A percentile compares a stretch with the other conserved stretches of the same genome.
Conservation (phyloP, 2,888 invertebrate genomes). For the Habroteleia sp. region DNA sequence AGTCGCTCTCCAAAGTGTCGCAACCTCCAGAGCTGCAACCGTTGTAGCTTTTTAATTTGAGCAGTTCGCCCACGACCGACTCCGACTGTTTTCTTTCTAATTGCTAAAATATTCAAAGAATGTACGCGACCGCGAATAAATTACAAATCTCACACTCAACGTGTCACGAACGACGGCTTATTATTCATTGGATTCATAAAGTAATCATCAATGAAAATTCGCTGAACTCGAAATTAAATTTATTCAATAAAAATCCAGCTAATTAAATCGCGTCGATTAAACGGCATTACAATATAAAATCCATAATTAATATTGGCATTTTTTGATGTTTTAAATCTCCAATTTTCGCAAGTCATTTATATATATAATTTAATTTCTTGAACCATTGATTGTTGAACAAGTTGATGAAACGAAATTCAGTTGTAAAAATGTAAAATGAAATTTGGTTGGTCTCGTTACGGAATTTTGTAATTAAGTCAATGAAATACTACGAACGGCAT, state of each 20-base stretch:
- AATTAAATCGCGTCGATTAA: too few relatives aligned
- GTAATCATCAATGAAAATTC: conserved; percentile 16
- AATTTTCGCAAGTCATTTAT: too few relatives aligned
- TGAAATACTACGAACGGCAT: conserved; percentile 42
- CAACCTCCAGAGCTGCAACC: conserved; percentile 49
- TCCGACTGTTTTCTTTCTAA: conserved; percentile 31
- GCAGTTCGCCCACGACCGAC: conserved; percentile 51
- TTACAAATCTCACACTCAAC: conserved; percentile 21
- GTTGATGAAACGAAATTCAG: conserved; percentile 1
- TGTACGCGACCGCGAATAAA: conserved; percentile 37
- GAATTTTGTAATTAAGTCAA: conserved; percentile 54
- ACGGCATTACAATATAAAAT: too few relatives aligned
- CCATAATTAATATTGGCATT: background rate
- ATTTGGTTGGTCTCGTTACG: conserved; percentile 26
- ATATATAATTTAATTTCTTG: too few relatives aligned
- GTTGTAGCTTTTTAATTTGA: conserved; percentile 54
- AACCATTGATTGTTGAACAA: background rate
- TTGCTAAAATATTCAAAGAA: conserved; percentile 55
- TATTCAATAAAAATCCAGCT: background rate
- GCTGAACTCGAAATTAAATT: background rate
- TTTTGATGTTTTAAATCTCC: too few relatives aligned
- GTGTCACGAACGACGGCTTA: background rate
- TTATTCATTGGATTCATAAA: conserved; percentile 13
- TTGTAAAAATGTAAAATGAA: too few relatives aligned
- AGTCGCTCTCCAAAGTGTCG: conserved; percentile 54